These are phyloP conservation scores for Loris lydekkerianus DNA, from an alignment of 2,797 vertebrate genomes.

Conservation along the genomic window DNA sequence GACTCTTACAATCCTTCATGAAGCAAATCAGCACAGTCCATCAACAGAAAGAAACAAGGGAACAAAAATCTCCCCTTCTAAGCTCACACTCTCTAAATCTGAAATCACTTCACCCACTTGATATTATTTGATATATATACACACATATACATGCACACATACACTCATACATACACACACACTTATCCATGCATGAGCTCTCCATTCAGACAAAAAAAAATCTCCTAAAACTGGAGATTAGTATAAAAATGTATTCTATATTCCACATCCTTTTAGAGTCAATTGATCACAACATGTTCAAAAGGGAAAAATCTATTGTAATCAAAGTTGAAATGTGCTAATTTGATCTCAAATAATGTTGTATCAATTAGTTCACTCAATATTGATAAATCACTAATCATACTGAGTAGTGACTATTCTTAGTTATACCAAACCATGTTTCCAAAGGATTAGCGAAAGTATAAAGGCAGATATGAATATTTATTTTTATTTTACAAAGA, in stretches of 20 bases:
- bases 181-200: background rate
- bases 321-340: constrained; percentile 29
- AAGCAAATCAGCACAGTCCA: background rate
- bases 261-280: background rate
- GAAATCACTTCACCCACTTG: background rate
- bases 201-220: background rate
- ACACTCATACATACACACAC: background rate
- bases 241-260: constrained; percentile 5
- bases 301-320: background rate
- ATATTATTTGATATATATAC: background rate
- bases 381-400: constrained; percentile 31
- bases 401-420: background rate
- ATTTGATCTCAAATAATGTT: constrained; percentile 49
- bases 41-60: background rate
- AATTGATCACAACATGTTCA: constrained; percentile 8
- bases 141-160: background rate
- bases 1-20: background rate
- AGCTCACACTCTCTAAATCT: constrained; percentile 26
- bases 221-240: background rate
- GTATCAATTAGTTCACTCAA: constrained; percentile 19
- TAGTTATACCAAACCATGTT: constrained; percentile 12
- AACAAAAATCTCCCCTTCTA: background rate
- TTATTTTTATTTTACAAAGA: constrained; percentile 29
- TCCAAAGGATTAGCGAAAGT: constrained; percentile 36
- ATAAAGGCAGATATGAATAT: constrained; percentile 2